Conservation (phyloP, 2,888 invertebrate genomes). For the Cinara cedri region DNA sequence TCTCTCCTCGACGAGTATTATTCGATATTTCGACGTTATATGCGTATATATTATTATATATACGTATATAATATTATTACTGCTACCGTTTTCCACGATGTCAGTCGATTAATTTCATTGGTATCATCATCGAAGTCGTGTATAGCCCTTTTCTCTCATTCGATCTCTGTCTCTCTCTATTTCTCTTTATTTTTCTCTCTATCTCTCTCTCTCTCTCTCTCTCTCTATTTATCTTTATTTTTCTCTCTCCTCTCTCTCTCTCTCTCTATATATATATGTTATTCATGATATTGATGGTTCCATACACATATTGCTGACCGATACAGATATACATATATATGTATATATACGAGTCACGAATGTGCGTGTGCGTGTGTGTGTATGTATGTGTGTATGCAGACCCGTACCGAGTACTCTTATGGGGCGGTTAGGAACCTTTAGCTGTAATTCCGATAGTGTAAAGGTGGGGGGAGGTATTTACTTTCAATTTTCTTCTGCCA, state of each 20-base stretch:
- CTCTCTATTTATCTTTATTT: too few relatives aligned
- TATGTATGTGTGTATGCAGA: too few relatives aligned
- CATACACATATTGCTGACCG: conserved; percentile 6
- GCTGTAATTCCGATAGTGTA: too few relatives aligned
- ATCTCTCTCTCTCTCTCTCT: neutral
- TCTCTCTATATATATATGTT: neutral
- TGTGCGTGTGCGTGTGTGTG: too few relatives aligned
- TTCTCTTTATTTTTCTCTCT: neutral
- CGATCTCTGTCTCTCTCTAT: neutral
- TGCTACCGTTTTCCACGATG: neutral
- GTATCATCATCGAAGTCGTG: too few relatives aligned
- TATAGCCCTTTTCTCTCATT: too few relatives aligned
- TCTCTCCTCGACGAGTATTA: conserved; percentile 7
- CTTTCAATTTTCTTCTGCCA: too few relatives aligned
- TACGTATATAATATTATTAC: neutral
- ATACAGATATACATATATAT: neutral
- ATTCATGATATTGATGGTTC: neutral
- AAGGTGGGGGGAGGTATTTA: too few relatives aligned
- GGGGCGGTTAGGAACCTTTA: too few relatives aligned
- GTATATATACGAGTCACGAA: neutral
- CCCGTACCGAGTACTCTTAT: too few relatives aligned
- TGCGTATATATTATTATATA: too few relatives aligned
- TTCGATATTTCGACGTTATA: conserved; percentile 33
- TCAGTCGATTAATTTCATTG: conserved; percentile 31
- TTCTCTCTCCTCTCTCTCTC: neutral